Conservation (phyloP, 1,140 invertebrate genomes). For the Hesperophylax magnus region DNA sequence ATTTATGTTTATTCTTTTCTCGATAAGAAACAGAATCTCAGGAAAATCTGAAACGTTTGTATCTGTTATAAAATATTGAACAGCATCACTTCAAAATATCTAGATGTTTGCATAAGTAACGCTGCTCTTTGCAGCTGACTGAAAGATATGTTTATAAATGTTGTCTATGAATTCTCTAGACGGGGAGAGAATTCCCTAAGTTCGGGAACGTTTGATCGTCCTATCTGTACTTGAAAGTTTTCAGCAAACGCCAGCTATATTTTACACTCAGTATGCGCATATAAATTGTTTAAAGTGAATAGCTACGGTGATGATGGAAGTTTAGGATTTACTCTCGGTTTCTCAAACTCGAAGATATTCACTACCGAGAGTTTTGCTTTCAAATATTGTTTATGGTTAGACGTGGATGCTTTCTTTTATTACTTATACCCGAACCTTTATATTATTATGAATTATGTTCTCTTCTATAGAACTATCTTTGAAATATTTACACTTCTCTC, state of each 20-base stretch:
- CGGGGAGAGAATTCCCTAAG: not conserved
- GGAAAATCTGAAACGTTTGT: no score
- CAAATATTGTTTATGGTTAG: not conserved
- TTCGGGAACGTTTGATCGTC: conserved; percentile 8
- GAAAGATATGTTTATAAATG: not conserved
- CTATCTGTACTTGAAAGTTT: conserved; percentile 16
- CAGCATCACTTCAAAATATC: not conserved
- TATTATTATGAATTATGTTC: no score
- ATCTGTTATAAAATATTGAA: no score
- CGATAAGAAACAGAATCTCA: no score
- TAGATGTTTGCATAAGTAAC: not conserved
- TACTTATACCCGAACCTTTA: no score
- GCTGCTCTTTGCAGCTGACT: not conserved
- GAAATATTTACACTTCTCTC: no score
- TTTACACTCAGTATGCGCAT: conserved; percentile 23
- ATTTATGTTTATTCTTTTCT: no score
- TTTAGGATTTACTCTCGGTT: not conserved
- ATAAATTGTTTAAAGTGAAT: conserved; percentile 30
- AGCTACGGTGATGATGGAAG: conserved; percentile 18
- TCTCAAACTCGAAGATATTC: not conserved
- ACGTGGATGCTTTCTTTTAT: no score
- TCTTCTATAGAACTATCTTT: no score
- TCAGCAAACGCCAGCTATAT: conserved; percentile 20
- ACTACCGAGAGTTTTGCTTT: not conserved
- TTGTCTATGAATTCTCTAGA: not conserved